Evolutionary conservation across 2,113 vertebrate species (phyloP), one percentile per base, ranked within the genome.

Genomic region (Jacana jacana): DNA sequence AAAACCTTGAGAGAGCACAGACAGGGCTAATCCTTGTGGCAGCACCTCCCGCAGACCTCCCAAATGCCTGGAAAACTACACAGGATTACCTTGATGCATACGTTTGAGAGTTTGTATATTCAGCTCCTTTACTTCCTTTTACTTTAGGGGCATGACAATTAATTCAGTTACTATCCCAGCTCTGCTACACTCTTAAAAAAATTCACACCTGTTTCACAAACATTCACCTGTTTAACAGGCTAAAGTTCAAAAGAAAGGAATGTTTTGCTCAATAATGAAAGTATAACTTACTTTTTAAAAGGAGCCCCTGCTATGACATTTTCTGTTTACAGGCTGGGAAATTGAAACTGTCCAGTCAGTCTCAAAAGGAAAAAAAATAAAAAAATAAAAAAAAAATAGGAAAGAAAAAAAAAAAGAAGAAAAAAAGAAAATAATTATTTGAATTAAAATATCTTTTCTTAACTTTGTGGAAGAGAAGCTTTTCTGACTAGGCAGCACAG

Each of bases 11-110:
- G 70, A 48, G 44, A 77, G 17, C 1, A 7, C 16, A 52, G 24
- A 9, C 39, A 79, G 22, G 61, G 65, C 12, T 71, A 69, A 39
- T 73, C 82, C 71, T 84, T 63, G 49, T 86, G 88, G 89, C 54
- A 93, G 88, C 93, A 91, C 15, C 88, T 93, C 91, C 46, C 46
- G 51, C 2, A 16, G 91, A 92, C 87, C 93, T 91, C 93, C 83
- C 68, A 86, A 87, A 46, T 14, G 72, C 49, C 80, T 87, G 83
- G 37, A 72, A 81, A 86, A 61, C 65, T 30, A 52, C 55, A 40
- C 30, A 37, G 48, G 75, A 68, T n/a, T 72, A n/a, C 61, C 52
- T 40, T 4, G 49, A 52, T 30, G 9, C 12, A 20, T 31, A 48
- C 0, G 0, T 83, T 58, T 64, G 18, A 35, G 46, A 63, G 55